Evolutionary conservation across 2,888 invertebrate genomes (phyloP).

Genomic region (Electrophaes corylata): DNA sequence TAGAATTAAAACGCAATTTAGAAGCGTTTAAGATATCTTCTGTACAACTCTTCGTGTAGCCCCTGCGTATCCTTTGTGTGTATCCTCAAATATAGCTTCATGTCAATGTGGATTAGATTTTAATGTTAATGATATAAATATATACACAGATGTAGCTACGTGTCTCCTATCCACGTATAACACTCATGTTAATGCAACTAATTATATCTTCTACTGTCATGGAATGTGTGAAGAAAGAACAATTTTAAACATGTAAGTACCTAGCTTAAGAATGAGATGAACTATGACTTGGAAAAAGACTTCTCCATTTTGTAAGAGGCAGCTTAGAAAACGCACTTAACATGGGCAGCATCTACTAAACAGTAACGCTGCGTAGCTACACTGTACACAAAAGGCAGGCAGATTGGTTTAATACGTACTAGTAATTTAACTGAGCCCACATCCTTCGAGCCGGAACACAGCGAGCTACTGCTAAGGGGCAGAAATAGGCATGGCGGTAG

Average conservation of each 20-base stretch:
- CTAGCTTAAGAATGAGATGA: no score
- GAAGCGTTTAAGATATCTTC: background rate
- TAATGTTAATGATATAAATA: background rate
- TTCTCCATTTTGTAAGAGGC: no score
- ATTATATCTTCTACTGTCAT: background rate
- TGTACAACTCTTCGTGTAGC: background rate
- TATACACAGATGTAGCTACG: background rate
- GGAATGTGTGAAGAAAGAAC: background rate
- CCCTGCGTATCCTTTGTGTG: conserved; percentile 1
- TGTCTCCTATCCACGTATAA: background rate
- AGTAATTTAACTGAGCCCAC: no score
- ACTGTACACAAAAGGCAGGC: no score
- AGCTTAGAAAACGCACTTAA: no score
- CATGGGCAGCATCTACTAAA: no score
- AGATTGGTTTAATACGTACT: no score
- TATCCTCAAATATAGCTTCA: background rate
- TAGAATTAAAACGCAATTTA: background rate
- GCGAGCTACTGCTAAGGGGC: no score
- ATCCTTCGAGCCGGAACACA: no score
- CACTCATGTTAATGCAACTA: background rate
- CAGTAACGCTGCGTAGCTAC: no score
- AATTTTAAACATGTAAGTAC: background rate
- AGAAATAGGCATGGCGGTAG: no score
- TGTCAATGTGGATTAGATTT: background rate
- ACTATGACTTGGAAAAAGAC: no score